Evolutionary conservation across 2,888 invertebrate species (phyloP).

Genomic region (Chymomyza fuscimana): DNA sequence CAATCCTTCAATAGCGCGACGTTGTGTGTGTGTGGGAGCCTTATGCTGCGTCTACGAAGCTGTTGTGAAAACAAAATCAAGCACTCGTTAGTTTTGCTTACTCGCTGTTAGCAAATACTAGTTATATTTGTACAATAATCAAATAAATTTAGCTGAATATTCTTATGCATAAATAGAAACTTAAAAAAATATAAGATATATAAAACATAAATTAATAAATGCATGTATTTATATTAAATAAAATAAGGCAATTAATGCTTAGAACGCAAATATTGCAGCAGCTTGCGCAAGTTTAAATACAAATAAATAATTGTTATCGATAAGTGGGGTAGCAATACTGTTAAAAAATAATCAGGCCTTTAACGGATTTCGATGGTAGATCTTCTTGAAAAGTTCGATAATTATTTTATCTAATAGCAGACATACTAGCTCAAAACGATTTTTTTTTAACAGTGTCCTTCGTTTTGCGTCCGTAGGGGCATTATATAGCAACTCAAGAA

Average conservation of each 20-base stretch:
- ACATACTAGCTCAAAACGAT: no score
- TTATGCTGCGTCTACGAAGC: slow-evolving; percentile 28
- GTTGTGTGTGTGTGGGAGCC: slow-evolving; percentile 7
- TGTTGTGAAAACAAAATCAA: slow-evolving; percentile 42
- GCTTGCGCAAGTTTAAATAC: background rate
- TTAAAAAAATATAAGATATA: background rate
- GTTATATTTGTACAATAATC: background rate
- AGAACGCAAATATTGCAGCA: no score
- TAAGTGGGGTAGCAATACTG: background rate
- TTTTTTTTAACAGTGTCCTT: no score
- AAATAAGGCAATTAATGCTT: background rate
- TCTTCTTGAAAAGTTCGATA: no score
- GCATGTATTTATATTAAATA: no score
- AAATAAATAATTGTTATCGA: background rate
- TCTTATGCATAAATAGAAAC: background rate
- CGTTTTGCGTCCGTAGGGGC: no score
- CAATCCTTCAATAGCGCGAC: background rate
- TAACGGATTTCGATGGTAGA: background rate
- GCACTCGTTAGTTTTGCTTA: background rate
- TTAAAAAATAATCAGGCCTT: no score
- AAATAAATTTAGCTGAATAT: background rate
- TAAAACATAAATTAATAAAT: background rate
- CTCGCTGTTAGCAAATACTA: background rate
- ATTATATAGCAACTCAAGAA: no score
- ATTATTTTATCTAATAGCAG: no score